These are phyloP conservation scores for Anser cygnoides DNA, from an alignment of 2,113 vertebrate species.

Conservation along the genomic window DNA sequence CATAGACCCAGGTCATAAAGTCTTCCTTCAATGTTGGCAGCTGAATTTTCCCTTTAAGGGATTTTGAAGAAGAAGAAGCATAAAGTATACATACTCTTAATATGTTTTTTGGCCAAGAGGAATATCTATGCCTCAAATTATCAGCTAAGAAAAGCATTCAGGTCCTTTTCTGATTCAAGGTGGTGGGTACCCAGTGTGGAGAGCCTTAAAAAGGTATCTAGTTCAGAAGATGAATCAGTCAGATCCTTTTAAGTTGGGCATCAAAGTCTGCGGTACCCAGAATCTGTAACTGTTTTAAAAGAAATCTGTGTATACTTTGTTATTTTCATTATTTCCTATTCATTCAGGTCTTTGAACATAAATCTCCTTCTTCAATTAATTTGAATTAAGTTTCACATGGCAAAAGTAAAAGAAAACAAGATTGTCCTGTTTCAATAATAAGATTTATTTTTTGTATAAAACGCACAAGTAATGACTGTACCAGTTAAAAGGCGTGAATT, in stretches of 20 bases:
- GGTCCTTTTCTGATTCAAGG: not conserved
- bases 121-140: not conserved
- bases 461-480: not conserved
- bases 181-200: not conserved
- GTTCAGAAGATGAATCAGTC: not conserved
- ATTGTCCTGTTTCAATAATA: not conserved
- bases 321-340: not conserved
- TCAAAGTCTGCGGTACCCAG: not conserved
- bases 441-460: not conserved
- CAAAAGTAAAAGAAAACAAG: not conserved
- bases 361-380: not conserved
- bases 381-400: not conserved
- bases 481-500: not conserved
- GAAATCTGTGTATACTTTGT: not conserved
- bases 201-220: not conserved
- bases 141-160: not conserved
- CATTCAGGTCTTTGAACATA: not conserved
- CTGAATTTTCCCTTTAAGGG: not conserved
- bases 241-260: rapidly evolving
- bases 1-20: not conserved
- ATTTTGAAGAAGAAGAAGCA: not conserved
- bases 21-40: not conserved
- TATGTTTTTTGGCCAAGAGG: not conserved
- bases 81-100: not conserved
- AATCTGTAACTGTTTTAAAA: not conserved